These are phyloP conservation scores for Oncorhynchus masou DNA, from an alignment of 2,113 vertebrate genomes.

Conservation along the genomic window DNA sequence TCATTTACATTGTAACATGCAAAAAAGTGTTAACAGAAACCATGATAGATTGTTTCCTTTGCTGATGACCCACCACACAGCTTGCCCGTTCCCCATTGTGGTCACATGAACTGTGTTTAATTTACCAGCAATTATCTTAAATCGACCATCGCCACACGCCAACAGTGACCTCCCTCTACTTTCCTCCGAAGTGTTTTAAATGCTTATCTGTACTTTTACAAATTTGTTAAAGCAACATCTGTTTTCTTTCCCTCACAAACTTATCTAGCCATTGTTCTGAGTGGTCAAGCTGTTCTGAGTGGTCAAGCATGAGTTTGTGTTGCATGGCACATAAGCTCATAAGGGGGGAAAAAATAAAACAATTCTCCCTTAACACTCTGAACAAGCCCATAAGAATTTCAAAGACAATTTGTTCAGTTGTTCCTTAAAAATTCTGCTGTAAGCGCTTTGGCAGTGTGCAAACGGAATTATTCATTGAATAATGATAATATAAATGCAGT, in stretches of 20 bases:
- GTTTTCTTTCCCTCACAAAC: slow-evolving; percentile 24
- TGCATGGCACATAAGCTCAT: slow-evolving; percentile 17
- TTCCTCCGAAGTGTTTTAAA: slow-evolving; percentile 22
- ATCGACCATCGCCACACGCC: slow-evolving; percentile 57
- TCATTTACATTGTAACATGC: slow-evolving; percentile 73
- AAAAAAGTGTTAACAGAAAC: slow-evolving; percentile 72
- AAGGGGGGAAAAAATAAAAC: slow-evolving; percentile 1
- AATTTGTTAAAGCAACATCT: slow-evolving; percentile 37
- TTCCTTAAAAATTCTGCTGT: slow-evolving; percentile 65
- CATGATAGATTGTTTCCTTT: slow-evolving; percentile 63
- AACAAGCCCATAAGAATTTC: slow-evolving; percentile 61
- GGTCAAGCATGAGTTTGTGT: slow-evolving; percentile 38
- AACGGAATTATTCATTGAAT: slow-evolving; percentile 74
- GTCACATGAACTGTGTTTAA: slow-evolving; percentile 39
- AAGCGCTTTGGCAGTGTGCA: slow-evolving; percentile 65
- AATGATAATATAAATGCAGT: slow-evolving; percentile 71
- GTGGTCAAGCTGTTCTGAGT: slow-evolving; percentile 51
- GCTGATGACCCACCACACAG: slow-evolving; percentile 44
- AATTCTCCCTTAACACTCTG: slow-evolving; percentile 47
- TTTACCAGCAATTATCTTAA: slow-evolving; percentile 64
- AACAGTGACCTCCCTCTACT: slow-evolving; percentile 52
- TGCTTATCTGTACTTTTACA: slow-evolving; percentile 46
- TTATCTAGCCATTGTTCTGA: too few relatives aligned
- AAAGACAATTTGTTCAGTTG: slow-evolving; percentile 64
- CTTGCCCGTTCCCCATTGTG: slow-evolving; percentile 50